Conservation (phyloP, 1,140 invertebrate genomes). For the Argopecten irradians region DNA sequence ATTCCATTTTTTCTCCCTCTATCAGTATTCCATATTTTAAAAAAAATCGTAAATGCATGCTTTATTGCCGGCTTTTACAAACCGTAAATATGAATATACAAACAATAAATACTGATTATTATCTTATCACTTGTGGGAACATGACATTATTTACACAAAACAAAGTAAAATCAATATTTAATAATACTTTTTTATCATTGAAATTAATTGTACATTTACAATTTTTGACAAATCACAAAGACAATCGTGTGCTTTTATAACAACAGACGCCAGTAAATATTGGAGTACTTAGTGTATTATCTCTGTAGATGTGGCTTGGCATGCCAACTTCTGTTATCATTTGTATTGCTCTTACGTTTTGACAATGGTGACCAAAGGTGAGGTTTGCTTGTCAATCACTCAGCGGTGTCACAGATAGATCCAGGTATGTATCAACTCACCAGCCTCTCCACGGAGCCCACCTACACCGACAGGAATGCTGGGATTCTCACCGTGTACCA, state of each 20-base stretch:
- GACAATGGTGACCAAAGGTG: conserved; percentile 7
- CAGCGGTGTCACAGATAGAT: conserved; percentile 8
- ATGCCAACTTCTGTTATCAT: not conserved
- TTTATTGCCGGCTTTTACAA: too few species aligned
- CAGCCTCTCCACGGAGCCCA: not conserved
- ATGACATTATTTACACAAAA: not conserved
- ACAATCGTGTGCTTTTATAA: not conserved
- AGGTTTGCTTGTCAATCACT: not conserved
- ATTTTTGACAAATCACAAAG: not conserved
- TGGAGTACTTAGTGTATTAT: conserved; percentile 1
- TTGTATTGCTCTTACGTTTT: not conserved
- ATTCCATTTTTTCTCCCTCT: too few species aligned
- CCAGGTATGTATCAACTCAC: not conserved
- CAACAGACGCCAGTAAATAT: not conserved
- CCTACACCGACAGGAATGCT: not conserved
- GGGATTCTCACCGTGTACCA: not conserved
- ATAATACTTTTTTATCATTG: not conserved
- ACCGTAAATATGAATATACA: too few species aligned
- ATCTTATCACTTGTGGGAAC: too few species aligned
- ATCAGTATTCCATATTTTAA: too few species aligned
- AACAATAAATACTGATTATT: too few species aligned
- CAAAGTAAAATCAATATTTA: not conserved
- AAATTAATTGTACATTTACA: not conserved
- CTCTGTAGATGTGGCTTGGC: not conserved
- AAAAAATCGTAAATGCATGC: too few species aligned